phyloP scores from a whole-genome alignment of 2,797 vertebrate species.

The Eulemur mongoz region DNA sequence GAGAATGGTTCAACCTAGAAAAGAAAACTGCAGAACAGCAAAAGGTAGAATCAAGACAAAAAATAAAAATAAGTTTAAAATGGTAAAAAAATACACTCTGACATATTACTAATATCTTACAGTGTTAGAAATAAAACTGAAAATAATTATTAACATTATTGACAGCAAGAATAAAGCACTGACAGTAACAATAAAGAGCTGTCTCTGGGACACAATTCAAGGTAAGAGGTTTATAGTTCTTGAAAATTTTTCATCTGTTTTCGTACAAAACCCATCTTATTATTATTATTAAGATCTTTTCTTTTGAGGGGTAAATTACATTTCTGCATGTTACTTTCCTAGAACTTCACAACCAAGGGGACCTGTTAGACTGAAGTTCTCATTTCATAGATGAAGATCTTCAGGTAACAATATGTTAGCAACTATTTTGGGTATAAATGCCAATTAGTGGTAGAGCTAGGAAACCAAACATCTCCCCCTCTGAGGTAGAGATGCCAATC shows the following conservation, averaged over 20 bases:
- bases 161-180: slow-evolving; percentile 5
- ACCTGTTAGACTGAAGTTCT: neutral
- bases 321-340: slow-evolving; percentile 22
- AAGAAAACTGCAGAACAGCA: neutral
- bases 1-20: neutral
- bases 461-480: slow-evolving; percentile 28
- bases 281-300: neutral
- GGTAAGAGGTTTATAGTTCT: neutral
- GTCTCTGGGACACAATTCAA: neutral
- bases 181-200: neutral
- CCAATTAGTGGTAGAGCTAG: neutral
- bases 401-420: neutral
- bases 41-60: neutral
- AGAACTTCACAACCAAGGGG: slow-evolving; percentile 3
- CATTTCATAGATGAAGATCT: neutral
- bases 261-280: slow-evolving; percentile 1
- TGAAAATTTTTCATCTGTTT: slow-evolving; percentile 20
- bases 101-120: slow-evolving; percentile 25
- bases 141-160: slow-evolving; percentile 30
- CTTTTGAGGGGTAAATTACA: neutral
- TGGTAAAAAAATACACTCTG: neutral
- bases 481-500: neutral
- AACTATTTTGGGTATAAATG: slow-evolving; percentile 34
- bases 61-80: neutral
- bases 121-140: slow-evolving; percentile 46